Conservation (phyloP, 2,888 invertebrate species). For the Cacoxenus indagator region DNA sequence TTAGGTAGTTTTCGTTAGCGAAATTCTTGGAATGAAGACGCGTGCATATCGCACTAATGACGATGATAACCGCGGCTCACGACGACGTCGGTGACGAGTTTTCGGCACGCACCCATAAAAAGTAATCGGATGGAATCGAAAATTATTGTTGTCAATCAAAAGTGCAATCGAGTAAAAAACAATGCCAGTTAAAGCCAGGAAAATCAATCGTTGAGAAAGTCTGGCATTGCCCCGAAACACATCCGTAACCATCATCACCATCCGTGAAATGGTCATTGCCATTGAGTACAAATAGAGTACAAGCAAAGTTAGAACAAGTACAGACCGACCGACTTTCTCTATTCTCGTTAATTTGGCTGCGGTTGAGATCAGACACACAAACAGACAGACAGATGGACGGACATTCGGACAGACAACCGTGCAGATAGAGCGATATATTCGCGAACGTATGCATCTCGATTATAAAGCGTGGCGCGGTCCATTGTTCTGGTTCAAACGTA, state of each 20-base stretch:
- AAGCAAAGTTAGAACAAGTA: background rate
- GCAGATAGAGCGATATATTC: background rate
- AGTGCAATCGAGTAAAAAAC: no score
- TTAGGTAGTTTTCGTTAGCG: background rate
- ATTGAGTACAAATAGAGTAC: background rate
- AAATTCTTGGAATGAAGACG: background rate
- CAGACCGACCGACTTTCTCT: background rate
- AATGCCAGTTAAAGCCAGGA: no score
- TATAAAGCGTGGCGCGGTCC: slow-evolving; percentile 48
- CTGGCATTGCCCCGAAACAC: no score
- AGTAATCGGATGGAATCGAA: no score
- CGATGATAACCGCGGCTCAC: background rate
- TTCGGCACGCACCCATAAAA: background rate
- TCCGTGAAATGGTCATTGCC: no score
- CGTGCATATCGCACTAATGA: background rate
- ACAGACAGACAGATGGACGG: background rate
- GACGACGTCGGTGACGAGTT: background rate
- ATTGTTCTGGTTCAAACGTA: slow-evolving; percentile 51
- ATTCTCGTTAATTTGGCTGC: background rate
- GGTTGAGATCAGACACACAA: background rate
- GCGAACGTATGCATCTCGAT: slow-evolving; percentile 27
- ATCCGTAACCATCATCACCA: no score
- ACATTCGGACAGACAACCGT: background rate
- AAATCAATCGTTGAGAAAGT: no score
- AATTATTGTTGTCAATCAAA: no score